Evolutionary conservation across 2,888 invertebrate genomes (phyloP), one percentile per base, ranked within the genome.

Genomic region (Villa cingulata): DNA sequence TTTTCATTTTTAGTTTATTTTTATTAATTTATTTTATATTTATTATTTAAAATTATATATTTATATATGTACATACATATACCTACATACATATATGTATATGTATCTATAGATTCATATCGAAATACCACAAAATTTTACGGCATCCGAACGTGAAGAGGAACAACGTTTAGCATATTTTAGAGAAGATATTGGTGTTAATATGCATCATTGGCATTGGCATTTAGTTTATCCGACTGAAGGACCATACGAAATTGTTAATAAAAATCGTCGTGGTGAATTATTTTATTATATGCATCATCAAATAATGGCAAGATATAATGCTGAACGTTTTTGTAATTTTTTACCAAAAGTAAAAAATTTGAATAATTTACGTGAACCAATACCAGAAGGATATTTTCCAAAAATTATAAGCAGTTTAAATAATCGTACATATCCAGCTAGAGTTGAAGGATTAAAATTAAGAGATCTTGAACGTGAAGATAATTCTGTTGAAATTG

Each of bases 171-270:
- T 86, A 51, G 83, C 86, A 29, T 90, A 89, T 68, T 89, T 85
- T 75, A 77, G 88, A 37, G 89, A 89, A 63, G 89, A 88, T 65
- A 72, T 87, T 51, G 87, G 86, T 54, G 74, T 89, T 56, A 89
- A 89, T 69, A 78, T 86, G 44, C 89, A 89, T 64, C 89, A 90
- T 63, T 90, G 89, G 88, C 88, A 89, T 62, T 89, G 88, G 89
- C 89, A 90, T 66, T 73, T 89, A 55, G 87, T 88, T 2, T 89
- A 88, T 63, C 87, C 88, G 0, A 80, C 78, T 62, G 77, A 79
- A 48, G 77, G 80, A 0, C 72, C 74, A 17, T 59, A 62, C 15
- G 66, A 70, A 37, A 77, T 85, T 37, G 84, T 87, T 5, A 73
- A 73, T 43, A 86, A 87, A 62, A 78, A 83, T 63, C 73, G 83